Evolutionary conservation across 2,797 vertebrate species (phyloP), one percentile per base, ranked within the genome.

Genomic region (Sternotherus odoratus): DNA sequence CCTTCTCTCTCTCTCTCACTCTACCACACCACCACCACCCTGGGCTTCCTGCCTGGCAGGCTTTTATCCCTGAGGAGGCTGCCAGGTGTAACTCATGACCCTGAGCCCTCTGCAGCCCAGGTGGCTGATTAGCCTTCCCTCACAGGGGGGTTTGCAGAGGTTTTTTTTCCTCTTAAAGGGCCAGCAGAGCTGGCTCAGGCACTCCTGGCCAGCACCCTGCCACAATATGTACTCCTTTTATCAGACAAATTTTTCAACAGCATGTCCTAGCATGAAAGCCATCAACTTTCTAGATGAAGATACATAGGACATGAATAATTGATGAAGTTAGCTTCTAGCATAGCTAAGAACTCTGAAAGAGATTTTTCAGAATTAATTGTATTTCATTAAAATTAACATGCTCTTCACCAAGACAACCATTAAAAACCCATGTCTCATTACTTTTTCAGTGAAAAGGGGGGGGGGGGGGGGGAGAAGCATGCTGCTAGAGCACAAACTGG

Each of bases 291-390:
- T 93, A 74, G 69, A 94, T 0, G 0, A 87, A 82, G 56, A 80
- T 57, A 56, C 9, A 57, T 30, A 63, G 83, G 50, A 87, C 21
- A 54, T 2, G 1, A 79, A 57, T 83, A 92, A 95, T 0, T 48
- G 36, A 93, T 82, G 23, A 79, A 77, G 60, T 72, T 19, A 43
- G 83, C 63, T 72, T 86, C 91, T 85, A 91, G 74, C 82, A 91
- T 66, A 87, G 57, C 23, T 81, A 86, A 80, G 36, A 83, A n/a
- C 17, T n/a, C 66, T 56, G 54, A 79, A 46, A 89, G 54, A 81
- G 36, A 79, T 81, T 53, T 88, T 91, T 48, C 3, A 66, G 92
- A 88, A 53, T 88, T 43, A 88, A 89, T 83, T 93, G 92, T 33
- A 92, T 75, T 77, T 3, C 26, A 82, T 82, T 56, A 93, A 89